Evolutionary conservation across 2,113 vertebrate species (phyloP), one percentile per base, ranked within the genome.

Genomic region (Myrmophylax atrothorax): DNA sequence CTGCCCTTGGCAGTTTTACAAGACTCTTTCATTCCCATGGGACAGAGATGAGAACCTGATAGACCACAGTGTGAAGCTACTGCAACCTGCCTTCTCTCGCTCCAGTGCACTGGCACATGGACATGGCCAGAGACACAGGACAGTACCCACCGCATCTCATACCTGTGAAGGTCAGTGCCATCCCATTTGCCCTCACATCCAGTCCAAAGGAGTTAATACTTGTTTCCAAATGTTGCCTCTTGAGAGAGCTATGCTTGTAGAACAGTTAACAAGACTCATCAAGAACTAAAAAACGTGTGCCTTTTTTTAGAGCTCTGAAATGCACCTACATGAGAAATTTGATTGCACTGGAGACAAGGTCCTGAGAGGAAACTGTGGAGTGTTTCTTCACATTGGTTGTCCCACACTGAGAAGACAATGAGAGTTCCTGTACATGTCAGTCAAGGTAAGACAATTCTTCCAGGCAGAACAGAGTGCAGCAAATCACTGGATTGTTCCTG

Each of bases 211-310:
- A 59, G 74, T 47, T 0, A 1, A 18, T 6, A 72, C 5, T 64
- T 0, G 26, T n/a, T 78, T 89, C 37, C 23, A 78, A 50, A 75
- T 18, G n/a, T 74, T 72, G 49, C 44, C 60, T 91, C 77, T 49
- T 40, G 44, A 84, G 53, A 72, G 9, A 23, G 18, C 28, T 67
- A 16, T 23, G 18, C 16, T 72, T 31, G 63, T 50, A 60, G 23
- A 25, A 22, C 47, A 63, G 25, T 44, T 81, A 40, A 35, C 25
- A 88, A 59, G 42, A n/a, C 37, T 69, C 28, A 68, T 19, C 0
- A 6, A 64, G 20, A 83, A 77, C 28, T 49, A 31, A 69, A 80
- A 80, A 72, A 2, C 0, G 0, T 8, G 11, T n/a, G 29, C 1
- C 4, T 29, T 64, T 69, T 69, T 66, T 53, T 76, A 7, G 25